These are phyloP conservation scores for Synchiropus splendidus DNA, from an alignment of 2,113 vertebrate species.

Conservation along the genomic window DNA sequence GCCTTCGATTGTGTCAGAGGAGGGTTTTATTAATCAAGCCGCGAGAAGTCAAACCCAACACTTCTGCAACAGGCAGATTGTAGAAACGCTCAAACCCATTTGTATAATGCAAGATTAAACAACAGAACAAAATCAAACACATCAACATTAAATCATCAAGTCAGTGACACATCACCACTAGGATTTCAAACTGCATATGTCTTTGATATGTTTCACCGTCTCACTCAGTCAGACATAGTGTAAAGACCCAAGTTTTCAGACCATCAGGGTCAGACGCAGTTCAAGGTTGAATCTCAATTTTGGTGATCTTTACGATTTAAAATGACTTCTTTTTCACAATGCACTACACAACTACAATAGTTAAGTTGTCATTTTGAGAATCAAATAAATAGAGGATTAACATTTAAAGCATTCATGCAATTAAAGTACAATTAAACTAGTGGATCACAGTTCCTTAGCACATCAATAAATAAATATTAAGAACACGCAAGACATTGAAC, in stretches of 20 bases:
- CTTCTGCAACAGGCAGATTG: constrained; percentile 60
- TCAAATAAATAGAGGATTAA: constrained; percentile 47
- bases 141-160: constrained; percentile 43
- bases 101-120: constrained; percentile 10
- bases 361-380: constrained; percentile 34
- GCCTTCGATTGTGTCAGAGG: constrained; percentile 36
- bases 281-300: too few relatives aligned
- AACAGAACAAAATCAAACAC: constrained; percentile 21
- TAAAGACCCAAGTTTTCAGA: too few relatives aligned
- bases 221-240: too few relatives aligned
- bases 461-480: constrained; percentile 82
- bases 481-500: constrained; percentile 83
- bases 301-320: too few relatives aligned
- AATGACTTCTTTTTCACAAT: too few relatives aligned
- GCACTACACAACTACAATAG: constrained; percentile 45
- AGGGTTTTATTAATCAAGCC: constrained; percentile 63
- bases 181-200: too few relatives aligned
- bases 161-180: constrained; percentile 22
- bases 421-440: constrained; percentile 65
- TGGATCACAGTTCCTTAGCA: constrained; percentile 91
- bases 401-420: constrained; percentile 65
- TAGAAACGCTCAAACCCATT: constrained; percentile 54
- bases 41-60: constrained; percentile 60
- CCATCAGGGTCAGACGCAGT: too few relatives aligned
- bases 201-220: too few relatives aligned